Conservation (phyloP, 1,140 invertebrate species). For the Amyelois transitella region DNA sequence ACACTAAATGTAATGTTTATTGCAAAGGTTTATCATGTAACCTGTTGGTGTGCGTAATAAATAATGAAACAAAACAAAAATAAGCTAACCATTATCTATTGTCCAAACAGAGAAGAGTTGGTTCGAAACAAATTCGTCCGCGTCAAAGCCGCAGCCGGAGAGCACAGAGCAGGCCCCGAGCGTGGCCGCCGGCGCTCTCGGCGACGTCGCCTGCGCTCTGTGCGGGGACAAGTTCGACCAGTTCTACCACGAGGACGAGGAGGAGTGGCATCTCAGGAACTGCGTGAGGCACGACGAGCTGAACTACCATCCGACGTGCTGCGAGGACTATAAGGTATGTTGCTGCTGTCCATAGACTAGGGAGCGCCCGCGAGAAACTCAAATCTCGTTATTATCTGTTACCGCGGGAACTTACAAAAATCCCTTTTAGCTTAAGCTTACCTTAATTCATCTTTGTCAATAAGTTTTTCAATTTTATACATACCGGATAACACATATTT, state of each 20-base stretch:
- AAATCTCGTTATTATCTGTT: no score
- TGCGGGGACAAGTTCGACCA: slow-evolving; percentile 94
- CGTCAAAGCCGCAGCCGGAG: slow-evolving; percentile 43
- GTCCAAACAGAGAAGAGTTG: slow-evolving; percentile 85
- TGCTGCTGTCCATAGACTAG: no score
- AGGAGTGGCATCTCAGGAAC: slow-evolving; percentile 95
- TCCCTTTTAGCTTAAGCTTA: no score
- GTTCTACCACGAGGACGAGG: slow-evolving; percentile 95
- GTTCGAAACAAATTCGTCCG: slow-evolving; percentile 87
- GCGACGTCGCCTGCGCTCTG: slow-evolving; percentile 84
- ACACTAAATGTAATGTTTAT: no score
- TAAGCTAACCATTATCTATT: neutral
- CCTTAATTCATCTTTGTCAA: no score
- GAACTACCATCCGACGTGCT: slow-evolving; percentile 93
- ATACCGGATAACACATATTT: no score
- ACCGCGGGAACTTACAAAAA: no score
- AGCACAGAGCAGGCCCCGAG: slow-evolving; percentile 73
- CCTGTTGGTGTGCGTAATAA: no score
- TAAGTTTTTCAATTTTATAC: no score
- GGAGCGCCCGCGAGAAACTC: no score
- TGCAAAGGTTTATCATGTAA: no score
- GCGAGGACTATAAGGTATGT: slow-evolving; percentile 93
- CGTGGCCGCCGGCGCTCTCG: slow-evolving; percentile 76
- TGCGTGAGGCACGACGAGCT: slow-evolving; percentile 85
- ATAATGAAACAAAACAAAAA: no score